phyloP scores from a whole-genome alignment of 92 coral and sea anemone genomes.

The Phymanthus crucifer region DNA sequence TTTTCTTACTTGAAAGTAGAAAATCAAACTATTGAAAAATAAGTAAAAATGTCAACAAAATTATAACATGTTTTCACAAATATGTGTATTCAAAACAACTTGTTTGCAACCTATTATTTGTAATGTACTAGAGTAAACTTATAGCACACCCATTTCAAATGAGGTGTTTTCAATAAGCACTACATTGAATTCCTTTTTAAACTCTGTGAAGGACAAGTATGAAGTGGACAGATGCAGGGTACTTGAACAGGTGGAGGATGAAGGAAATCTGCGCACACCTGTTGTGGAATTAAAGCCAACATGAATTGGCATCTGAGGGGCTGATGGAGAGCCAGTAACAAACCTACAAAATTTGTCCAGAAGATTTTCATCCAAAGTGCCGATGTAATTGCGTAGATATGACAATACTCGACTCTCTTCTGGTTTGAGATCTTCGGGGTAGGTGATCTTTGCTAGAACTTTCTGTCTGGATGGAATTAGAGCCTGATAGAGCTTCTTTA shows the following conservation, averaged over 20 bases:
- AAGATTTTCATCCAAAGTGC: conserved; percentile 43
- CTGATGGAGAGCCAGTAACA: conserved; percentile 46
- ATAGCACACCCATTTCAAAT: conserved; percentile 50
- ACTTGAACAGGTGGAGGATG: conserved; percentile 57
- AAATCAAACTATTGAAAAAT: no score
- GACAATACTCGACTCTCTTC: conserved; percentile 39
- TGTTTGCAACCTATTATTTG: neutral
- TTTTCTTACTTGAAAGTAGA: no score
- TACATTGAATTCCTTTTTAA: conserved; percentile 21
- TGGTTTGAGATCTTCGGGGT: conserved; percentile 44
- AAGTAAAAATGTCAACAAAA: neutral
- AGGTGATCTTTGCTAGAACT: conserved; percentile 41
- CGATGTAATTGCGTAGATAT: conserved; percentile 47
- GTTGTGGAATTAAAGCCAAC: conserved; percentile 49
- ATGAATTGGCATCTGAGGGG: conserved; percentile 46
- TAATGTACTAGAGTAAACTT: no score
- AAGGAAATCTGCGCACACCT: conserved; percentile 51
- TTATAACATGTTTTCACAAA: no score
- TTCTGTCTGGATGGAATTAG: conserved; percentile 25
- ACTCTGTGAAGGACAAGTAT: conserved; percentile 50
- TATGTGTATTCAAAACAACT: neutral
- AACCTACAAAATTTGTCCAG: conserved; percentile 16
- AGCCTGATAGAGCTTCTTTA: conserved; percentile 44
- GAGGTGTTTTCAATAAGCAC: conserved; percentile 35
- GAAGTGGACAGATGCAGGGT: conserved; percentile 45